Evolutionary conservation across 1,140 invertebrate genomes (phyloP).

Genomic region (Oncopodura yosiiana): DNA sequence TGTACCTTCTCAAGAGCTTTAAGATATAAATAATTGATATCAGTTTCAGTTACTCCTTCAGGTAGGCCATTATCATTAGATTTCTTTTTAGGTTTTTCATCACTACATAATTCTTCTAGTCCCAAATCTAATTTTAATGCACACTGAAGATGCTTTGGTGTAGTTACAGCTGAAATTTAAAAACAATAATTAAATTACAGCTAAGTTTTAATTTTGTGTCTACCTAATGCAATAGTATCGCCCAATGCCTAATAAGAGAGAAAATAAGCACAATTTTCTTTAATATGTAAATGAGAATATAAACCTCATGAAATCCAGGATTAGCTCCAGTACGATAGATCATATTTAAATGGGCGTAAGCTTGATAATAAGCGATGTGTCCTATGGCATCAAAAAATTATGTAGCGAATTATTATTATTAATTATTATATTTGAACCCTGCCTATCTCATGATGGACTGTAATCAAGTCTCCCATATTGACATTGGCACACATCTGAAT

Average conservation of each 20-base stretch:
- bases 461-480: not conserved
- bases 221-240: not conserved
- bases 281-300: too few species aligned
- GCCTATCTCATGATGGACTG: conserved; percentile 2
- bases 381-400: not conserved
- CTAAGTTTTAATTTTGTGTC: too few species aligned
- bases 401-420: not conserved
- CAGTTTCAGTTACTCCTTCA: not conserved
- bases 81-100: too few species aligned
- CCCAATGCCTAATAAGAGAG: too few species aligned
- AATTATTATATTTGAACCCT: not conserved
- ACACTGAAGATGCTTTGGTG: conserved; percentile 7
- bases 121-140: not conserved
- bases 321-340: not conserved
- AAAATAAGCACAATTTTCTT: too few species aligned
- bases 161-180: conserved; percentile 2
- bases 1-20: conserved; percentile 14
- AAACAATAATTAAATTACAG: too few species aligned
- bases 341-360: not conserved
- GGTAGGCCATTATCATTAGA: not conserved
- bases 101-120: not conserved
- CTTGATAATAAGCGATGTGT: not conserved
- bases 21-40: conserved; percentile 9
- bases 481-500: not conserved
- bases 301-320: conserved; percentile 4